phyloP scores from a whole-genome alignment of 2,113 vertebrate genomes.

The Talpa occidentalis region DNA sequence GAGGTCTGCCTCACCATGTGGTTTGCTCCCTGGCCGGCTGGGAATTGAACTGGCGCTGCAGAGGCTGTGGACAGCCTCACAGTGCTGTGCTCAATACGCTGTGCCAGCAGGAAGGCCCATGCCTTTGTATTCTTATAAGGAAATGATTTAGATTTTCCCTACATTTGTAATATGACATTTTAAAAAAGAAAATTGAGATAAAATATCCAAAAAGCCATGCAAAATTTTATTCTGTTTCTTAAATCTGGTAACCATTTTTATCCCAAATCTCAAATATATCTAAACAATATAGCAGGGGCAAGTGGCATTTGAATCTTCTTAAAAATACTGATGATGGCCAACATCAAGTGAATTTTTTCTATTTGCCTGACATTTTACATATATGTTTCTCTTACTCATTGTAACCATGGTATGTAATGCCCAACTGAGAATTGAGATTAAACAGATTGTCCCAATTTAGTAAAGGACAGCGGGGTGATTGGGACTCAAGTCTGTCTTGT shows the following conservation, averaged over 20 bases:
- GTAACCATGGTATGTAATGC: background rate
- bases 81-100: no score
- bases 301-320: background rate
- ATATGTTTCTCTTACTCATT: background rate
- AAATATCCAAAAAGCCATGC: background rate
- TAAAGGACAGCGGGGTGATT: background rate
- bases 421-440: background rate
- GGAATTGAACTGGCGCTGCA: no score
- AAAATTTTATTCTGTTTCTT: background rate
- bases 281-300: background rate
- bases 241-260: background rate
- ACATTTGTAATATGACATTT: background rate
- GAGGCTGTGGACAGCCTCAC: no score
- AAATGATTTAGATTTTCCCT: background rate
- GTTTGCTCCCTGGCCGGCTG: no score
- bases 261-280: conserved; percentile 3
- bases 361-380: background rate
- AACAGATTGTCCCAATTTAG: background rate
- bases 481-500: background rate
- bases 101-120: no score
- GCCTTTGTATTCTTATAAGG: background rate
- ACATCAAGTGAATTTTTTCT: conserved; percentile 11
- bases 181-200: conserved; percentile 4
- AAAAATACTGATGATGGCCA: background rate
- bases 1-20: no score